phyloP scores from a whole-genome alignment of 2,888 invertebrate genomes.

The Uropetala carovei region DNA sequence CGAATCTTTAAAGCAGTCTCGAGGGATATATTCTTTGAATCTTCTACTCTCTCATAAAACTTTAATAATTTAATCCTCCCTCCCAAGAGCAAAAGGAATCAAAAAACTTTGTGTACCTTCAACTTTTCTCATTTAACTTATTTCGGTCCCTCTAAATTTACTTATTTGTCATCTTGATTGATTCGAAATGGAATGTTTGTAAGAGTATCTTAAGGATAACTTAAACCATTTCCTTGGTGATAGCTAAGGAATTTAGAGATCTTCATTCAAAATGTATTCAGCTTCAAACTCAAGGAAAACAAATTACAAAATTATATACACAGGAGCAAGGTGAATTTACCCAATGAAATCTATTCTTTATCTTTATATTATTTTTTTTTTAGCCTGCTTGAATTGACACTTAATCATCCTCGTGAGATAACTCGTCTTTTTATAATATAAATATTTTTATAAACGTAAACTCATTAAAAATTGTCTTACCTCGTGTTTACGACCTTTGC shows the following conservation, averaged over 20 bases:
- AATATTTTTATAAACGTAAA: too few relatives aligned
- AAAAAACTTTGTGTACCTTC: neutral
- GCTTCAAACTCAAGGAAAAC: too few relatives aligned
- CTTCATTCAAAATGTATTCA: neutral
- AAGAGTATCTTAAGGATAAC: neutral
- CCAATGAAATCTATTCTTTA: too few relatives aligned
- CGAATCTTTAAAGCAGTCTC: neutral
- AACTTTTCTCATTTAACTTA: slow-evolving; percentile 61
- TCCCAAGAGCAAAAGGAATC: slow-evolving; percentile 19
- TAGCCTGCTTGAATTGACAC: too few relatives aligned
- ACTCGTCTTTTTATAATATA: too few relatives aligned
- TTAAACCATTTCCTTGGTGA: neutral
- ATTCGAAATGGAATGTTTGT: neutral
- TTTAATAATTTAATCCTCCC: neutral
- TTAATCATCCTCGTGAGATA: too few relatives aligned
- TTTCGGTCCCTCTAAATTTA: slow-evolving; percentile 35
- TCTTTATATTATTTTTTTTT: too few relatives aligned
- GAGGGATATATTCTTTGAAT: neutral
- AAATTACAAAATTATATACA: too few relatives aligned
- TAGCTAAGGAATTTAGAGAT: neutral
- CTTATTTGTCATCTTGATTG: neutral
- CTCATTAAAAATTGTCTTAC: too few relatives aligned
- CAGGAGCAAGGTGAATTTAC: too few relatives aligned
- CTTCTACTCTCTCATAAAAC: neutral
- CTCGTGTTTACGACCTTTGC: too few relatives aligned